phyloP scores from a whole-genome alignment of 2,888 invertebrate genomes.

The Mythimna loreyi region DNA sequence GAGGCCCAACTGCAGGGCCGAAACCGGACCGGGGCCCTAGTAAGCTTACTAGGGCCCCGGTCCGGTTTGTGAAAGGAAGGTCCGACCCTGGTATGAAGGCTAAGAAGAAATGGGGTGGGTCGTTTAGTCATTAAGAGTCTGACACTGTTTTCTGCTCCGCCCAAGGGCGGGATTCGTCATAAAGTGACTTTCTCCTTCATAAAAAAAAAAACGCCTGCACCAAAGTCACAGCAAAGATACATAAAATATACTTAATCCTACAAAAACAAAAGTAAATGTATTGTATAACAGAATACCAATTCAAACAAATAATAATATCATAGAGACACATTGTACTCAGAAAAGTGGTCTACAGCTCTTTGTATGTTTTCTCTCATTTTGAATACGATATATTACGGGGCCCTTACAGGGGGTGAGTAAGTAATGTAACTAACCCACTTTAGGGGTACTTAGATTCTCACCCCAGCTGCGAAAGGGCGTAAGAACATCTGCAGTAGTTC shows the following conservation, averaged over 20 bases:
- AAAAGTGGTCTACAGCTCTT: slow-evolving; percentile 21
- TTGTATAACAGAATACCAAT: slow-evolving; percentile 12
- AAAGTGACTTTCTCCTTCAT: too few relatives aligned
- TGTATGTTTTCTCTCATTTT: slow-evolving; percentile 45
- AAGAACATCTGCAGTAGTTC: slow-evolving; percentile 40
- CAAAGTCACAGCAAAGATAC: neutral
- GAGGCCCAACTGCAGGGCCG: too few relatives aligned
- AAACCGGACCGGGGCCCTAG: too few relatives aligned
- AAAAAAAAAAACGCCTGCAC: neutral
- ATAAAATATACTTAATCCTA: neutral
- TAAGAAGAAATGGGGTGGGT: too few relatives aligned
- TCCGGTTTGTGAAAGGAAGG: too few relatives aligned
- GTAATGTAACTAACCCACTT: slow-evolving; percentile 28
- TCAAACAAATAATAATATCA: slow-evolving; percentile 36
- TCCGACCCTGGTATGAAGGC: too few relatives aligned
- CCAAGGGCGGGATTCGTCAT: too few relatives aligned
- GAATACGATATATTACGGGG: slow-evolving; percentile 42
- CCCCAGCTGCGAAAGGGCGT: slow-evolving; percentile 1
- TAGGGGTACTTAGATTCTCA: slow-evolving; percentile 19
- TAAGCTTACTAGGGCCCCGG: too few relatives aligned
- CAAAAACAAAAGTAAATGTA: neutral
- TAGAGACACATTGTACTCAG: slow-evolving; percentile 20
- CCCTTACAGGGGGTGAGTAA: slow-evolving; percentile 31
- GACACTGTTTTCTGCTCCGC: too few relatives aligned
- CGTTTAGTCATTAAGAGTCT: too few relatives aligned